Evolutionary conservation across 2,797 vertebrate genomes (phyloP).

Genomic region (Calcarius lapponicus): DNA sequence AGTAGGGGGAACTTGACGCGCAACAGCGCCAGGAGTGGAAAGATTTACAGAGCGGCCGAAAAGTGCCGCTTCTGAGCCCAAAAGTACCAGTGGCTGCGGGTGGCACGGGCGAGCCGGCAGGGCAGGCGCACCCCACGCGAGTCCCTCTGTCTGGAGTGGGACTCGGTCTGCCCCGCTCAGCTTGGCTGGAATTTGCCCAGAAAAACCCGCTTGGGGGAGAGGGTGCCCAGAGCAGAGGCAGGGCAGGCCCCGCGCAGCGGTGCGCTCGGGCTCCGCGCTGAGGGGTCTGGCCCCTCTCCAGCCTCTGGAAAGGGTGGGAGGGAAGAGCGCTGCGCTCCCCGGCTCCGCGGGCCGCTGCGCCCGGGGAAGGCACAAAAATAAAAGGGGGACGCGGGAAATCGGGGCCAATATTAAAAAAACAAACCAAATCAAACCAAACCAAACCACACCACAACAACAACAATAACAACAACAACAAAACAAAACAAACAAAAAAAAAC

Average conservation of each 20-base stretch:
- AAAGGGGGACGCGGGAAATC: neutral
- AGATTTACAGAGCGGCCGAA: neutral
- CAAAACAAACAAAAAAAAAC: too few species aligned
- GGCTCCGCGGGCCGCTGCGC: neutral
- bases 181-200: neutral
- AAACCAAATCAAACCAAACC: neutral
- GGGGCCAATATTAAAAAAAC: too few species aligned
- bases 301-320: accelerated
- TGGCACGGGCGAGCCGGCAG: neutral
- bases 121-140: too few species aligned
- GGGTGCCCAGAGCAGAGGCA: neutral
- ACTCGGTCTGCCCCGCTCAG: neutral
- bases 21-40: neutral
- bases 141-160: neutral
- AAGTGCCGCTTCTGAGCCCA: neutral
- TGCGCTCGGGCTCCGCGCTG: neutral
- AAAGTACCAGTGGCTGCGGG: neutral
- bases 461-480: neutral
- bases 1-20: neutral
- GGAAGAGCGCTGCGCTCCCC: neutral
- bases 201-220: neutral
- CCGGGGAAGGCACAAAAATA: too few species aligned
- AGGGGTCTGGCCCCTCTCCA: accelerated
- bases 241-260: neutral
- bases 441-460: neutral